Base-by-base conservation (phyloP, 35 echinoderm and acorn worm species). In the Ptychodera flava region DNA sequence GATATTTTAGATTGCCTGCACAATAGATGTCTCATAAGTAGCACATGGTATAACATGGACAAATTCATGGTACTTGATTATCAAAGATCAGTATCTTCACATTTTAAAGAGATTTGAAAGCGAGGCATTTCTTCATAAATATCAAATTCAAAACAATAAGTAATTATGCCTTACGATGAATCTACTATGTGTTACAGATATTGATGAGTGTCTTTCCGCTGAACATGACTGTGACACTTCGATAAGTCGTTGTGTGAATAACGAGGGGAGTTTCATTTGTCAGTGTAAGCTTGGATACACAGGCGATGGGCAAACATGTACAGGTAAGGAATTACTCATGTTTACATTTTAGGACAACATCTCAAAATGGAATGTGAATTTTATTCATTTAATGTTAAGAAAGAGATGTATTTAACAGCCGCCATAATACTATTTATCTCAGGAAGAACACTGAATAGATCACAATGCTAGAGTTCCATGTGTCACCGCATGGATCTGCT, bases 271-370 rank as follows among this genome's bases (percentile, higher is more conserved):
- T 78, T 87, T 35, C 77, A 77, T 1, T 2, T 87, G 85, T 30
- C 29, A 35, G 0, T 91, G 89, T 81, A 83, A 83, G 10, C 35
- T 84, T 35, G 89, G 89, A 34, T 91, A 86, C 29, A 36, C 34
- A 0, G 89, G 89, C 36, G 84, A 91, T 36, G 89, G 89, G 1
- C 45, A 76, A 31, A 76, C 14, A 28, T 91, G 89, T 32, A 15
- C 37, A 33, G 89, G 89, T 91, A 91, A 86, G 89, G 22, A 64
- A 64, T 22, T 64, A 22, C 45, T 12, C 6, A 64, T 64, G 6
- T 64, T 22, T 64, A 64, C 22, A 64, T 12, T 12, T 64, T 22
- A 64, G 22, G 22, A 22, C 45, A 22, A 22, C 22, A 64, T 12
- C 22, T 64, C 6, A 12, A 64, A 64, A 12, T 12, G 22, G 22